Evolutionary conservation across 2,888 invertebrate genomes (phyloP).

Genomic region (Cremastobaeus sp.): DNA sequence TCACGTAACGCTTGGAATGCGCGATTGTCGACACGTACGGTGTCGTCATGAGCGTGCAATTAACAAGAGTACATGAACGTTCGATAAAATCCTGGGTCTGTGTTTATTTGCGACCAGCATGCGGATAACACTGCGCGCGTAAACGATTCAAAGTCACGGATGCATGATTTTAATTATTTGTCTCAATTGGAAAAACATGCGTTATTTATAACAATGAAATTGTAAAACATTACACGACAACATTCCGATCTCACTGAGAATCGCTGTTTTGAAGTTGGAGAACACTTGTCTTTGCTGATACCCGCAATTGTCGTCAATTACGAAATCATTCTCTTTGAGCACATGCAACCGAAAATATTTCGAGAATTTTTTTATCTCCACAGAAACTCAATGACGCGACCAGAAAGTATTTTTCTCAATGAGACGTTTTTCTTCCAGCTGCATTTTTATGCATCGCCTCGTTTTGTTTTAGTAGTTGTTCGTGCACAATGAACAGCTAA

Average conservation of each 20-base stretch:
- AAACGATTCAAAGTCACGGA: constrained; percentile 48
- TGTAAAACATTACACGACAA: constrained; percentile 12
- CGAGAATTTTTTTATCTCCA: no score
- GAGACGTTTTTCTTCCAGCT: no score
- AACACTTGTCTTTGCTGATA: constrained; percentile 3
- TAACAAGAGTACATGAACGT: constrained; percentile 42
- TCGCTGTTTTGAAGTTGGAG: constrained; percentile 7
- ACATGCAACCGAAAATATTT: no score
- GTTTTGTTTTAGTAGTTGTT: no score
- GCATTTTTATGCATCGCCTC: no score
- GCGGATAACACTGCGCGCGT: constrained; percentile 27
- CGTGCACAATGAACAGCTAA: no score
- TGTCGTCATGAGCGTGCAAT: constrained; percentile 38
- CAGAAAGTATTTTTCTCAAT: no score
- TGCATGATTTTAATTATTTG: constrained; percentile 36
- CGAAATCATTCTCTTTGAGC: no score
- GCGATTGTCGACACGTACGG: constrained; percentile 41
- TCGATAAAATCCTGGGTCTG: constrained; percentile 26
- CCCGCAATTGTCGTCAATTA: constrained; percentile 7
- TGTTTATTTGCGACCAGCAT: constrained; percentile 19
- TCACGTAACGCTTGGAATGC: constrained; percentile 41
- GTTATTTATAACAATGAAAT: constrained; percentile 12
- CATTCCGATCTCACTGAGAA: constrained; percentile 18
- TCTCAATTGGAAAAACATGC: constrained; percentile 33
- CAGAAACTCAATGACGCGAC: no score